Conservation (phyloP, 2,888 invertebrate genomes). For the Serrognathus titanus region DNA sequence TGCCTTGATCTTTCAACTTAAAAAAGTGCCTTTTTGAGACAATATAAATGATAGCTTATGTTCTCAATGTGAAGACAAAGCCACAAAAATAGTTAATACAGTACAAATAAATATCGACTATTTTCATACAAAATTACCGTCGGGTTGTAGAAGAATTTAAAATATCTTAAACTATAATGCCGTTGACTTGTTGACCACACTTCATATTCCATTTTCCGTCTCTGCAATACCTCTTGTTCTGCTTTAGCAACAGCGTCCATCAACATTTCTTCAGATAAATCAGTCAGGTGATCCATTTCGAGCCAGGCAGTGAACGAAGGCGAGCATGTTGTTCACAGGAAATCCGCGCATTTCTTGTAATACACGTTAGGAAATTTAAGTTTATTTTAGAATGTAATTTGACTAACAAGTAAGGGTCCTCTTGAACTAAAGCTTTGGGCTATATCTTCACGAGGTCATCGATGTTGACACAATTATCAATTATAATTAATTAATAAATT, state of each 20-base stretch:
- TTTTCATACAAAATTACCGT: too few species aligned
- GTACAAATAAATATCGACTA: too few species aligned
- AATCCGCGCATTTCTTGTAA: constrained; percentile 64
- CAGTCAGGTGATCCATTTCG: constrained; percentile 62
- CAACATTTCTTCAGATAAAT: constrained; percentile 68
- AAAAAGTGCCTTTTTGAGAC: too few species aligned
- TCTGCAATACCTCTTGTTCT: constrained; percentile 68
- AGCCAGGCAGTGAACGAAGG: constrained; percentile 71
- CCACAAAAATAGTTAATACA: too few species aligned
- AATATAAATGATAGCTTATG: too few species aligned
- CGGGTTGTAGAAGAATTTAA: too few species aligned
- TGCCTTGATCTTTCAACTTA: too few species aligned
- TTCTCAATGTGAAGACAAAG: too few species aligned
- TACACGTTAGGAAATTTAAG: not conserved
- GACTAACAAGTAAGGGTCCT: constrained; percentile 80
- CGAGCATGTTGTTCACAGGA: constrained; percentile 69
- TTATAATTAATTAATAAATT: too few species aligned
- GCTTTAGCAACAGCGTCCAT: constrained; percentile 75
- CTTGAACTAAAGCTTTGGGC: constrained; percentile 79
- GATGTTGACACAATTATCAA: too few species aligned
- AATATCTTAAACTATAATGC: too few species aligned
- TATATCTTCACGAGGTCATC: constrained; percentile 69
- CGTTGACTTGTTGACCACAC: constrained; percentile 75
- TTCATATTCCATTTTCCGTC: constrained; percentile 77
- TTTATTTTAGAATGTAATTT: not conserved